Base-by-base conservation (phyloP, 2,888 invertebrate genomes). In the Xylota sylvarum region DNA sequence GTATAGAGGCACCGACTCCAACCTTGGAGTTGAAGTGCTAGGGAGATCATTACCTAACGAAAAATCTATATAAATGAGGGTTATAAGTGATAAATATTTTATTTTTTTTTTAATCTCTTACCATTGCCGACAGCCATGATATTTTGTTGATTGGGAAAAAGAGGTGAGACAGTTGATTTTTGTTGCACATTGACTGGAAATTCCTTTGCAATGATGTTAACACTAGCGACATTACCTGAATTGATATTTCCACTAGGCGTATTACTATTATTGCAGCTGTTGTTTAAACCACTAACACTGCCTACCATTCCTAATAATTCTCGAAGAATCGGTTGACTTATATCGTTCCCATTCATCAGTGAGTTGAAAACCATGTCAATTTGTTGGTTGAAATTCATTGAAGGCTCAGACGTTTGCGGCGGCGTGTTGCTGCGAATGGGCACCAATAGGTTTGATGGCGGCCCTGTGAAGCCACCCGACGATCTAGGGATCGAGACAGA, bases 1-100 rank as follows among this genome's bases (percentile, higher is more conserved):
- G 88, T 94, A 94, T 43, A 94, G 90, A 2, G 94, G 94, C 72
- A 93, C 93, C 4, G 93, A 93, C 87, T 92, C 88, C 35, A 88
- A 69, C 7, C 89, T 84, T 10, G 77, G 52, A 2, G 88, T 87
- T 58, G 89, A 88, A n/a, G 89, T 72, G 12, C 85, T 79, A 9
- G 88, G 82, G 62, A 88, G 81, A 78, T 88, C 88, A 56, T 48
- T 82, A 17, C 77, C 85, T 56, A 85, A 70, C 32, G 76, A 74
- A 50, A 79, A 85, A 74, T 84, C 84, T 84, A 62, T 74, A 43
- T 6, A 2, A 23, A 35, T 43, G 27, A 23, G 23, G 23, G 23
- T 23, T n/a, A 5, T 50, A 43, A 0, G 10, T 65, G 9, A 35
- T 23, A 17, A 27, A n/a, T 17, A 69, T 46, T 9, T 30, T 23